Evolutionary conservation across 1,140 invertebrate species (phyloP), one percentile per base, ranked within the genome.

Genomic region (Acromyrmex echinatior): DNA sequence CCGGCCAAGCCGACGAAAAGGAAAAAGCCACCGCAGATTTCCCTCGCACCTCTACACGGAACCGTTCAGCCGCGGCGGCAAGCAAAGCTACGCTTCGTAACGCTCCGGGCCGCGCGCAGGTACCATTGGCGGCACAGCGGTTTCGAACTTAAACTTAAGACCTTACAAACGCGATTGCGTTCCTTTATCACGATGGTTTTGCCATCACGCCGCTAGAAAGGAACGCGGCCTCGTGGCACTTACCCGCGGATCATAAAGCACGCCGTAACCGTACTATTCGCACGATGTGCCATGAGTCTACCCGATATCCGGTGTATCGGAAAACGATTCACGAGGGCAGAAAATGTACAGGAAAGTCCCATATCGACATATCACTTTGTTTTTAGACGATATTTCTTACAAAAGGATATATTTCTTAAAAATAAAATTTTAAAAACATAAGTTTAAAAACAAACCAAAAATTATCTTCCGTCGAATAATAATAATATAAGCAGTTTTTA

Each of bases 111-210:
- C 65, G n/a, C 28, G 60, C 56, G 56, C 86, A 49, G 63, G 73
- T 77, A 60, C 73, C 73, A 85, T 85, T 73, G 56, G 25, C 88
- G 77, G 60, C 60, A 12, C 73, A 60, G 73, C 58, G 82, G 79
- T 85, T 87, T 63, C 88, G 16, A 62, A 45, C 79, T 35, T 35
- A 35, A 39, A 39, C 35, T 77, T 49, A 45, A 60, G 60, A 31
- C 77, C 31, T 35, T 35, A 35, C 31, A 35, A 35, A 35, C 49
- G 79, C 62, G 66, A 10, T 76, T 62, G 77, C 87, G 88, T 92
- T 88, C 88, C 88, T 92, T 92, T 92, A 93, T 92, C 88, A 86
- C 89, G 91, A 91, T 88, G 89, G 88, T 93, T 93, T 93, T 92
- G 86, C 91, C 90, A 93, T 87, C 90, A 90, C 88, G 89, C 87